Conservation (phyloP, 2,888 invertebrate species). For the Pharmacophagus antenor region DNA sequence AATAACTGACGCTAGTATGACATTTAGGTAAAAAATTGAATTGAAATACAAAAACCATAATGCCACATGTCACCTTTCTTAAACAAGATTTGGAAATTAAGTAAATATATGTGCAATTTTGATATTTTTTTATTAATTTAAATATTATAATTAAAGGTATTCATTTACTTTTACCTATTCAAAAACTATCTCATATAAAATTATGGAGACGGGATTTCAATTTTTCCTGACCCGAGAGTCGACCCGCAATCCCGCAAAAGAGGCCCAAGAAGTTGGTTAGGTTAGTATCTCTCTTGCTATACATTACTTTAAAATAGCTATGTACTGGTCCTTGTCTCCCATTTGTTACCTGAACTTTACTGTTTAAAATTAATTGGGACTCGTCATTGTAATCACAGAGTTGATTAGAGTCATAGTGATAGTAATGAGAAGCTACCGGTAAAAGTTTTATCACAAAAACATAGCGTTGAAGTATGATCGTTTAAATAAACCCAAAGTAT, state of each 20-base stretch:
- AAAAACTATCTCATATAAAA: not conserved
- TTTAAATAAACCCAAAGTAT: conserved; percentile 15
- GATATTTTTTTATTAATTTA: no score
- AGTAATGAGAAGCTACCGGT: conserved; percentile 12
- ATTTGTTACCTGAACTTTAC: no score
- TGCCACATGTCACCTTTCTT: not conserved
- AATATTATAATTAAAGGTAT: no score
- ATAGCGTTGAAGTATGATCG: conserved; percentile 22
- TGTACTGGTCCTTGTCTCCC: no score
- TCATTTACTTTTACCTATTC: conserved; percentile 3
- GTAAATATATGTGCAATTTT: not conserved
- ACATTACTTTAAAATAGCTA: no score
- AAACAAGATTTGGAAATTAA: not conserved
- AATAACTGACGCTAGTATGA: conserved; percentile 71
- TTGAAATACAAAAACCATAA: conserved; percentile 13
- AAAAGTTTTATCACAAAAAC: conserved; percentile 26
- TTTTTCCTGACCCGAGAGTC: conserved; percentile 72
- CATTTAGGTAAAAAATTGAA: conserved; percentile 42
- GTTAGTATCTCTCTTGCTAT: conserved; percentile 57
- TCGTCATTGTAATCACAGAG: no score
- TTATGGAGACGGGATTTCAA: conserved; percentile 61
- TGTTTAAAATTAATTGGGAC: no score
- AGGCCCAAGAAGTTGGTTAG: conserved; percentile 79
- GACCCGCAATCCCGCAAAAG: conserved; percentile 74
- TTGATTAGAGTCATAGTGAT: no score